Evolutionary conservation across 2,888 invertebrate species (phyloP).

Genomic region (Colostygia pectinataria): DNA sequence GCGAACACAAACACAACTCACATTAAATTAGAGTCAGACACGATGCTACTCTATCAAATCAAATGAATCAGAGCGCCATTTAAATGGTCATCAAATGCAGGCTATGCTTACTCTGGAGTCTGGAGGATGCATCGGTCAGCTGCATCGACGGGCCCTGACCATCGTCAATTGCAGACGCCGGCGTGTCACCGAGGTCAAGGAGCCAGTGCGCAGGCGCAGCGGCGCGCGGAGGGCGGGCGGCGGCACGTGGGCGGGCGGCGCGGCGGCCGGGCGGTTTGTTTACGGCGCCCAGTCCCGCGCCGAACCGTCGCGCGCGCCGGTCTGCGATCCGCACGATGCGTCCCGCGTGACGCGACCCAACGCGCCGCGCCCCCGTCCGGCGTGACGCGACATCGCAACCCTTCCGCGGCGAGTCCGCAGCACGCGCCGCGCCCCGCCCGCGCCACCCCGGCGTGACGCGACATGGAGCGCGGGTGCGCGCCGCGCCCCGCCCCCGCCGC

Average conservation of each 20-base stretch:
- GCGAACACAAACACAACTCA: too few relatives aligned
- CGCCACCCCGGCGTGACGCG: conserved; percentile 55
- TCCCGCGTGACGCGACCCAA: conserved; percentile 36
- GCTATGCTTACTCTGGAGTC: too few relatives aligned
- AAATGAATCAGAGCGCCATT: too few relatives aligned
- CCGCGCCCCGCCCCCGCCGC: conserved; percentile 49
- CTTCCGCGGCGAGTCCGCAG: conserved; percentile 51
- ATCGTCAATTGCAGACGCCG: conserved; percentile 52
- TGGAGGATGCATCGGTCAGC: conserved; percentile 5
- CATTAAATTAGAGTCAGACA: too few relatives aligned
- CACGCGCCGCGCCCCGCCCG: conserved; percentile 17
- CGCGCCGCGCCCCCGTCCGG: conserved; percentile 33
- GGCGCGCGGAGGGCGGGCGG: conserved; percentile 40
- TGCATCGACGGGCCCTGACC: conserved; percentile 44
- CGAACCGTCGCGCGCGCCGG: conserved; percentile 48
- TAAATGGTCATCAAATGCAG: too few relatives aligned
- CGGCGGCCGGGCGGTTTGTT: conserved; percentile 52
- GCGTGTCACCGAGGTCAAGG: conserved; percentile 61
- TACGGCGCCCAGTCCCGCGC: conserved; percentile 55
- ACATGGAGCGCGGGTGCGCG: conserved; percentile 47
- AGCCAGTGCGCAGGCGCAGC: conserved; percentile 35
- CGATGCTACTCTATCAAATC: too few relatives aligned
- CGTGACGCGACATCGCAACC: conserved; percentile 42
- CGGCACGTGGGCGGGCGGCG: conserved; percentile 46
- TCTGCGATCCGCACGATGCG: conserved; percentile 39